phyloP scores from a whole-genome alignment of 2,888 invertebrate species.

The Spatulosminthurus flaviceps region DNA sequence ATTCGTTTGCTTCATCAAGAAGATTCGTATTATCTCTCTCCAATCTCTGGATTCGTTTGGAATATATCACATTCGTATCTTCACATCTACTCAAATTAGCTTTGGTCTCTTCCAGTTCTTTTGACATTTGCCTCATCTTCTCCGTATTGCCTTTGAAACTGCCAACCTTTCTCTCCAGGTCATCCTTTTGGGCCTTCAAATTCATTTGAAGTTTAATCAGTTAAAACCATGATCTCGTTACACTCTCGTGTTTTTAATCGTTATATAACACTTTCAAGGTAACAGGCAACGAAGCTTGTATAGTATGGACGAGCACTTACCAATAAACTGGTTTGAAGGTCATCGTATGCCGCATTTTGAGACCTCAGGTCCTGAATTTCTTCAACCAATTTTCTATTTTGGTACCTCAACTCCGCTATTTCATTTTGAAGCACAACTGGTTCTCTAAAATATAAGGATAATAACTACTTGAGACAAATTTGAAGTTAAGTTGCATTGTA shows the following conservation, averaged over 20 bases:
- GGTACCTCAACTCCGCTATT: conserved; percentile 55
- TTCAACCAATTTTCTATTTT: conserved; percentile 50
- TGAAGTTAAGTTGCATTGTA: background rate
- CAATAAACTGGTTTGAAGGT: conserved; percentile 51
- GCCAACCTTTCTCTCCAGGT: conserved; percentile 20
- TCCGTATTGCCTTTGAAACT: conserved; percentile 5
- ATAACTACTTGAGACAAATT: background rate
- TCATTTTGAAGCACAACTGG: conserved; percentile 48
- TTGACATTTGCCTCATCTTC: background rate
- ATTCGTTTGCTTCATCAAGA: background rate
- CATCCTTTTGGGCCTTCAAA: conserved; percentile 11
- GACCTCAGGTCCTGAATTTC: conserved; percentile 48
- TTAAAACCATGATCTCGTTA: no score
- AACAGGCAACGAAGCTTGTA: background rate
- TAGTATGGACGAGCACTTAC: no score
- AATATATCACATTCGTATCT: conserved; percentile 21
- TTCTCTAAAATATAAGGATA: conserved; percentile 30
- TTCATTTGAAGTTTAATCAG: background rate
- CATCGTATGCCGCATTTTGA: conserved; percentile 49
- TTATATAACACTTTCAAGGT: no score
- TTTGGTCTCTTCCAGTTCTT: conserved; percentile 42
- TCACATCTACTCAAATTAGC: background rate
- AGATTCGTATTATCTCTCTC: conserved; percentile 28
- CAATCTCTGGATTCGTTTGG: conserved; percentile 31
- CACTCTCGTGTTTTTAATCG: no score